These are phyloP conservation scores for Cirrhinus molitorella DNA, from an alignment of 2,797 vertebrate genomes.

Conservation along the genomic window DNA sequence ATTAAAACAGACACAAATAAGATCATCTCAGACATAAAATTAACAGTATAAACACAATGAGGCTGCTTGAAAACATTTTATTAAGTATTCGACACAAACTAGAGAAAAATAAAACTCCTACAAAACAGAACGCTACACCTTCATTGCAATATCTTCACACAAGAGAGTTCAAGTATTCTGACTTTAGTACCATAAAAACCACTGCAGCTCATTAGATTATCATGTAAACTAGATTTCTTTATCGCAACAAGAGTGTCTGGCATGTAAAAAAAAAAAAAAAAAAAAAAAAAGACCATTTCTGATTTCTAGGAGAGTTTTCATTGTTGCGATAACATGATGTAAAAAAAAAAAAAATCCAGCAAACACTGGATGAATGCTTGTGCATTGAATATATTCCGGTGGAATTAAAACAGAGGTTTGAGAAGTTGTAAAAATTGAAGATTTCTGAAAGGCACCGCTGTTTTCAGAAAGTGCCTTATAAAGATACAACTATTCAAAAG, in stretches of 20 bases:
- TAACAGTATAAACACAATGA: background rate
- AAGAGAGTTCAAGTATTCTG: conserved; percentile 25
- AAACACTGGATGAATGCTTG: background rate
- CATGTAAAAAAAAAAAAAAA: no score
- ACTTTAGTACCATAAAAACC: background rate
- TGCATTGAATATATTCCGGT: background rate
- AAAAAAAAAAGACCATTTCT: background rate
- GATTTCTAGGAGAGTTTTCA: background rate
- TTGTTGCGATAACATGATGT: background rate
- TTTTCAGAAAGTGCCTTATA: conserved; percentile 16
- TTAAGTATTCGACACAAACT: conserved; percentile 90
- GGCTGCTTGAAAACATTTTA: conserved; percentile 87
- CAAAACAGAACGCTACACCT: conserved; percentile 87
- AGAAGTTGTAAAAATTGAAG: background rate
- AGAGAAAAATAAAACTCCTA: conserved; percentile 92
- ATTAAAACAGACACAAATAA: background rate
- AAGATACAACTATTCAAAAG: conserved; percentile 64
- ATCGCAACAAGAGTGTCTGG: background rate
- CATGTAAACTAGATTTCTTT: background rate
- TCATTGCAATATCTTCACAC: conserved; percentile 82
- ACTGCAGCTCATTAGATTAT: background rate
- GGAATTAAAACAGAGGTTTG: background rate
- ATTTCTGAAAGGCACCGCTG: conserved; percentile 16
- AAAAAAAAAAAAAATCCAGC: background rate
- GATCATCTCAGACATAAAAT: background rate